Base-by-base conservation (phyloP, 2,797 vertebrate species). In the Euthynnus affinis region DNA sequence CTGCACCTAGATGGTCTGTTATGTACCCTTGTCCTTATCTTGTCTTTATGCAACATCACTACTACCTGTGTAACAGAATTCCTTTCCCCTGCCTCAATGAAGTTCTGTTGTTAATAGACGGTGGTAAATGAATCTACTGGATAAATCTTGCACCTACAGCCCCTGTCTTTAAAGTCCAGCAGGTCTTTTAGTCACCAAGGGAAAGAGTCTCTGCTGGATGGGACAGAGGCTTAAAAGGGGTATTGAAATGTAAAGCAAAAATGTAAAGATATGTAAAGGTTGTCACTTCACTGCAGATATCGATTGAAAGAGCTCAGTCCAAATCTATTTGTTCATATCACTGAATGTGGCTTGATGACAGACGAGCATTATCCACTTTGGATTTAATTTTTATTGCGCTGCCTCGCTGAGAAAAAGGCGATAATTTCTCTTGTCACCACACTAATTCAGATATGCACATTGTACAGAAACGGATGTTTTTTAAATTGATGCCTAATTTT, bases 361-460 rank as follows among this genome's bases (percentile, higher is more conserved):
- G 80, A 78, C 5, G 49, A 77, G 74, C 69, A 5, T 85, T 74
- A 73, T 80, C 86, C 82, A 82, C 61, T 82, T 68, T 74, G 76
- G 82, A 70, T 74, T 78, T 57, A 1, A 67, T 70, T 84, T 76
- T 77, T 76, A 63, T 65, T 75, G 40, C 9, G 66, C 84, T 65
- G 86, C 85, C 83, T 85, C 68, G 23, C 68, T 53, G 81, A 77
- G 60, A 64, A 57, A 15, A 55, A 48, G 15, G 64, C 12, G n/a
- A 67, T 59, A 4, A 66, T 67, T 85, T 77, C 68, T 84, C 63
- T 86, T 34, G 76, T 88, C 87, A 86, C 84, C 88, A 90, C 88
- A 93, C 89, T 89, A 93, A 91, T 90, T 90, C 89, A 92, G 89
- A 93, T 92, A 91, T 93, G 92, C 93, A 94, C 93, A 93, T 92